Percentiles rank a stretch among this genome's conserved stretches.
phyloP scores from a whole-genome alignment of 2,888 invertebrate genomes.

The Mesochorus sp. region DNA sequence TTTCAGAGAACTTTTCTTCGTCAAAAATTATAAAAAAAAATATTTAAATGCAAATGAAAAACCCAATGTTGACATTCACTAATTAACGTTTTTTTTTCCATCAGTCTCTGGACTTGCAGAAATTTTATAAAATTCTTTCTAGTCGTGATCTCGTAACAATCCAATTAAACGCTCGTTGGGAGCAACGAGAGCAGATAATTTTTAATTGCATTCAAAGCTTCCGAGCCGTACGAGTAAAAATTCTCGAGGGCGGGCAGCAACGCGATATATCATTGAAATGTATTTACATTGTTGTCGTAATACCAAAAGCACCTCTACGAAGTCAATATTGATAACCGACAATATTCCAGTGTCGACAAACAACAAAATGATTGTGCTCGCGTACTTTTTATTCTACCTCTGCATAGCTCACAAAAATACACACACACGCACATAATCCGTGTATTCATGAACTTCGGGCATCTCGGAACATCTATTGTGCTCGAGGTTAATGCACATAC shows the following conservation, averaged over 20 bases:
- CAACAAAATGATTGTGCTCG: slow-evolving; percentile 19
- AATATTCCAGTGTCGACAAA: slow-evolving; percentile 34
- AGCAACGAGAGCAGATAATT: background rate
- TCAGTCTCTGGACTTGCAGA: too few species aligned
- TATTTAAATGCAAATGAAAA: too few species aligned
- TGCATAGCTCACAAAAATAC: background rate
- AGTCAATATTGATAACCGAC: slow-evolving; percentile 40
- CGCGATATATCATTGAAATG: background rate
- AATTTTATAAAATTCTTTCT: too few species aligned
- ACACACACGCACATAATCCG: too few species aligned
- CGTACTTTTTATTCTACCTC: slow-evolving; percentile 1
- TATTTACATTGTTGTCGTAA: slow-evolving; percentile 1
- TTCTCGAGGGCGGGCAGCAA: too few species aligned
- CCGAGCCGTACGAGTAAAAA: slow-evolving; percentile 1
- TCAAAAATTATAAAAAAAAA: too few species aligned
- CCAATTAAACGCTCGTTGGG: slow-evolving; percentile 12
- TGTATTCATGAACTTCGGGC: slow-evolving; percentile 25
- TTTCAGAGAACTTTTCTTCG: too few species aligned
- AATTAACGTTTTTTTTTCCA: too few species aligned
- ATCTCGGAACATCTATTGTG: slow-evolving; percentile 5
- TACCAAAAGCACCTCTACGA: slow-evolving; percentile 1
- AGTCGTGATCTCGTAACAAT: too few species aligned
- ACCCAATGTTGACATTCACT: too few species aligned
- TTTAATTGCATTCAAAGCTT: slow-evolving; percentile 7
- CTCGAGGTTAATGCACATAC: background rate